A percentile compares a stretch with the other conserved stretches of the same genome.
These are phyloP conservation scores for Ditylenchus dipsaci DNA, from an alignment of 1,140 invertebrate genomes.

Conservation along the genomic window DNA sequence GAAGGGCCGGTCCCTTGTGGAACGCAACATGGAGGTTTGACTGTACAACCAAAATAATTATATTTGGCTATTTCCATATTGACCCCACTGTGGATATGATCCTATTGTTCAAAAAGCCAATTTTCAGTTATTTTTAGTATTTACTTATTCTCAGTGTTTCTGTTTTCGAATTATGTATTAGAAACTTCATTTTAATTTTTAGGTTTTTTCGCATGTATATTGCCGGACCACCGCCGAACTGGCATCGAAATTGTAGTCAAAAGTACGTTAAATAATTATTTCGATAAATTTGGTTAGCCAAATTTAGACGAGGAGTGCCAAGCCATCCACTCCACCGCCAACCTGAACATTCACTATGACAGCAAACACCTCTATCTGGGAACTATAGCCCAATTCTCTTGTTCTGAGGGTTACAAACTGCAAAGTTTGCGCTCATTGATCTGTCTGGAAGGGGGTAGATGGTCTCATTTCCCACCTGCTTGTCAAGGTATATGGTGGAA, in stretches of 20 bases:
- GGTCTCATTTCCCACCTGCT: conserved; percentile 38
- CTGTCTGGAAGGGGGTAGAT: conserved; percentile 42
- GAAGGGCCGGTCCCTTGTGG: too few species aligned
- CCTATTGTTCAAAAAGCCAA: too few species aligned
- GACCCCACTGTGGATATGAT: too few species aligned
- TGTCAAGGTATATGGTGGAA: conserved; percentile 19
- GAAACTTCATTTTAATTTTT: too few species aligned
- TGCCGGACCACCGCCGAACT: conserved; percentile 37
- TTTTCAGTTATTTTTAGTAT: too few species aligned
- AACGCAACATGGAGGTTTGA: too few species aligned
- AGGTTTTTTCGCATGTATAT: conserved; percentile 35
- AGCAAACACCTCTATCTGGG: conserved; percentile 31
- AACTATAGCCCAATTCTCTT: conserved; percentile 37
- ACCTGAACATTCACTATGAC: conserved; percentile 31
- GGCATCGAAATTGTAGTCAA: conserved; percentile 23
- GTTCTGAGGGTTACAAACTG: conserved; percentile 28
- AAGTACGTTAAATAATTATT: conserved; percentile 27
- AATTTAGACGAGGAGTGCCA: conserved; percentile 40
- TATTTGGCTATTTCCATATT: too few species aligned
- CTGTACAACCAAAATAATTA: too few species aligned
- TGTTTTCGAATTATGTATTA: too few species aligned
- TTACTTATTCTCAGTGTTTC: too few species aligned
- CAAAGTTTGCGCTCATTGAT: conserved; percentile 29
- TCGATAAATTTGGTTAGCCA: background rate
- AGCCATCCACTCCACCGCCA: conserved; percentile 33